Conservation (phyloP, 1,140 invertebrate genomes). For the Charaxes varanes region DNA sequence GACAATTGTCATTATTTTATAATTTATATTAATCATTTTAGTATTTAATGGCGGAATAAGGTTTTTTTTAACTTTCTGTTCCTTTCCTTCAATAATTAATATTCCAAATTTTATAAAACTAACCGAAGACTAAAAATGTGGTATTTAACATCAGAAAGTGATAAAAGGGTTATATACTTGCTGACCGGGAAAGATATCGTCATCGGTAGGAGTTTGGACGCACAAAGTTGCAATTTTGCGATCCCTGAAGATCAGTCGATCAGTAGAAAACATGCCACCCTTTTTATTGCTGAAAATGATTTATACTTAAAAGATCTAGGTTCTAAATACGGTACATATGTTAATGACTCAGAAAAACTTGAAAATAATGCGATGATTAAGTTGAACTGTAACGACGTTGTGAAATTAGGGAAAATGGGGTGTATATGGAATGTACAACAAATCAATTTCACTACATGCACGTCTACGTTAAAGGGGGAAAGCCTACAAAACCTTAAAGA, state of each 20-base stretch:
- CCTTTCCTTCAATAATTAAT: background rate
- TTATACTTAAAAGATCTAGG: conserved; percentile 64
- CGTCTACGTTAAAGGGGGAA: conserved; percentile 65
- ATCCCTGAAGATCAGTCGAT: conserved; percentile 72
- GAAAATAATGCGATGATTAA: conserved; percentile 35
- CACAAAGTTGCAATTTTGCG: conserved; percentile 51
- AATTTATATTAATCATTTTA: no score
- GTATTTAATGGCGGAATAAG: no score
- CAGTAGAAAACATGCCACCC: conserved; percentile 72
- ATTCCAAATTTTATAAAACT: background rate
- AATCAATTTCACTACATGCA: conserved; percentile 52
- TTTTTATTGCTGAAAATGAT: conserved; percentile 35
- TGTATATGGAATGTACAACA: conserved; percentile 67
- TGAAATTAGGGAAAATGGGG: conserved; percentile 73
- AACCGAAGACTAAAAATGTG: conserved; percentile 37
- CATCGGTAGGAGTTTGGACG: conserved; percentile 48
- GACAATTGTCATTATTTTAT: no score
- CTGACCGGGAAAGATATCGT: conserved; percentile 32
- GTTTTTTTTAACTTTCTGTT: no score
- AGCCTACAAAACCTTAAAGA: conserved; percentile 48
- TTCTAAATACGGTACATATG: conserved; percentile 75
- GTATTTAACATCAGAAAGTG: conserved; percentile 46
- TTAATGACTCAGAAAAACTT: conserved; percentile 57
- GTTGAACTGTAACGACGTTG: conserved; percentile 57
- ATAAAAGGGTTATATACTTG: conserved; percentile 49